Base-by-base conservation (phyloP, 2,113 vertebrate species). In the Tringa solitaria region DNA sequence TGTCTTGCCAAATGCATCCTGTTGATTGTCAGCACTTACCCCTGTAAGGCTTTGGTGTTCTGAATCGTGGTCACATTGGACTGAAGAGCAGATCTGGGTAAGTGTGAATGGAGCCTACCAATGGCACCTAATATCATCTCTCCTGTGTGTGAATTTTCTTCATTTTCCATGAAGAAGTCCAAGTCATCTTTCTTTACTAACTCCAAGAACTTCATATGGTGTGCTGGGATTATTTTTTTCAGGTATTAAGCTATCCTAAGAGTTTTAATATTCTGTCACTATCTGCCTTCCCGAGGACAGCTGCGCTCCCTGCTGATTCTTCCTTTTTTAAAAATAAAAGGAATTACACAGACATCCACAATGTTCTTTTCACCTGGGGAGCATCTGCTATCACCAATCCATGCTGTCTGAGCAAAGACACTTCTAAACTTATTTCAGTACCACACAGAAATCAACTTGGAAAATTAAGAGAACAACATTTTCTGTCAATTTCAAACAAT, bases 251-350 rank as follows among this genome's bases (percentile, higher is more conserved):
- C 23, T 80, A 41, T 56, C 57, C 19, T 60, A 35, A 24, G 65
- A 83, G 45, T 84, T 75, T 56, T 19, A 65, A 14, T 57, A 27
- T 61, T 76, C 35, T 61, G 48, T 54, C 39, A 54, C 50, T 69
- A 24, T 23, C 6, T 41, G 75, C n/a, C 41, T 60, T 91, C 60
- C 87, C 72, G 60, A 89, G 56, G 68, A 86, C 86, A 93, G 64
- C 84, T 81, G 80, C 18, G 5, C 27, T 70, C 69, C 37, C 60
- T 89, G 86, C 89, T 89, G 89, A 86, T 41, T 74, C 37, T 73
- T 70, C 41, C 37, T 81, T 84, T 94, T 89, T 70, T 41, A 76
- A 84, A 90, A 86, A 90, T 50, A 75, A 79, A 94, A 90, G 67
- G 51, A 87, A 84, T 56, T 81, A 37, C 35, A 70, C 41, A 78